These are phyloP conservation scores for Zaprionus vittiger DNA, from an alignment of 1,140 invertebrate genomes.

Conservation along the genomic window DNA sequence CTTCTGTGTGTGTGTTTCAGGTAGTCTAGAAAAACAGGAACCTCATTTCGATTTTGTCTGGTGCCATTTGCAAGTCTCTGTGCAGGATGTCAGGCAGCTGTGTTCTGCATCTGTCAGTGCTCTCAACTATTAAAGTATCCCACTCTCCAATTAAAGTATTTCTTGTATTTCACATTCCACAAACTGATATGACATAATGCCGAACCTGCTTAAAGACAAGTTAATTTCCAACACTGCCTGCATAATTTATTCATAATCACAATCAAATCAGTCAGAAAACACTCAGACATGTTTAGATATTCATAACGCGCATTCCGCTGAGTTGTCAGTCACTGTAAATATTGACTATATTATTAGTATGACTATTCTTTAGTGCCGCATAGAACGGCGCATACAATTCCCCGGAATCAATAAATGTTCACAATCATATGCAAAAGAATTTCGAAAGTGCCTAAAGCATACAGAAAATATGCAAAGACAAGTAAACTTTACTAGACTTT, in stretches of 20 bases:
- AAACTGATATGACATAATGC: not conserved
- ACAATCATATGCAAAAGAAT: constrained; percentile 60
- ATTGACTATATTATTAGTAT: constrained; percentile 7
- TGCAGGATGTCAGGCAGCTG: constrained; percentile 6
- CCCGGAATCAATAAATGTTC: constrained; percentile 28
- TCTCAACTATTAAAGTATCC: not conserved
- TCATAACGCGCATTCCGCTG: constrained; percentile 48
- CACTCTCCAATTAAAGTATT: not conserved
- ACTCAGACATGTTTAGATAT: constrained; percentile 52
- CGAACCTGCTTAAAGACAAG: constrained; percentile 49
- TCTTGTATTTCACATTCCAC: not conserved
- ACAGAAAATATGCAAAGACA: constrained; percentile 1
- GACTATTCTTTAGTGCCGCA: not conserved
- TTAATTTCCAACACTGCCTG: constrained; percentile 26
- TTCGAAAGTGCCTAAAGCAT: constrained; percentile 24
- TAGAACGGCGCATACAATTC: constrained; percentile 29
- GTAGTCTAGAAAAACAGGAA: constrained; percentile 27
- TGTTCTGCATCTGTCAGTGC: not conserved
- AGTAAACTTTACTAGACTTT: constrained; percentile 10
- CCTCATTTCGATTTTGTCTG: not conserved
- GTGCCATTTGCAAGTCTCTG: not conserved
- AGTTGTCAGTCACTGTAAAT: constrained; percentile 11
- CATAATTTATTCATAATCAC: constrained; percentile 48
- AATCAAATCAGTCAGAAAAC: constrained; percentile 39
- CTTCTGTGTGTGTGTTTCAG: constrained; percentile 1